Percentiles rank a stretch among this genome's conserved stretches.
These are phyloP conservation scores for Cantharis nigra DNA, from an alignment of 2,888 invertebrate genomes.

Conservation along the genomic window DNA sequence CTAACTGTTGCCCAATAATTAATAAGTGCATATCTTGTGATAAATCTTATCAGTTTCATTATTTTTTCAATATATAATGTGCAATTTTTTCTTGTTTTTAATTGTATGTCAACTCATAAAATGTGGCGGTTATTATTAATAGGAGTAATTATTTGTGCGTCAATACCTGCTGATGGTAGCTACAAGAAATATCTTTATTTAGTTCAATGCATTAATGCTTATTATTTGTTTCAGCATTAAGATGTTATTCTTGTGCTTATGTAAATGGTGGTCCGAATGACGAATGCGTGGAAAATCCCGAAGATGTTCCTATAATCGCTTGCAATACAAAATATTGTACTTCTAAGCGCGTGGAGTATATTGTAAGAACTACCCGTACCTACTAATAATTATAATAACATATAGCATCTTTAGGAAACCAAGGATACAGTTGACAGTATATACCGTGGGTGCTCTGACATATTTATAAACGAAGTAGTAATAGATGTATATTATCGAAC, in stretches of 20 bases:
- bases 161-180: neutral
- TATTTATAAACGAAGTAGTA: no score
- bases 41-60: no score
- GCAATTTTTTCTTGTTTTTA: no score
- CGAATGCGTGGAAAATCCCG: constrained; percentile 62
- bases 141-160: neutral
- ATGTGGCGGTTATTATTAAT: neutral
- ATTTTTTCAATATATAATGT: no score
- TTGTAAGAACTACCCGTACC: no score
- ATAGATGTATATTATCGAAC: no score
- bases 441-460: no score
- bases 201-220: neutral
- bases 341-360: constrained; percentile 65
- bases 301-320: constrained; percentile 55
- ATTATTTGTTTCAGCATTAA: constrained; percentile 39
- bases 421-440: no score
- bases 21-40: no score
- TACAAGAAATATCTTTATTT: neutral
- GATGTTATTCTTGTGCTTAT: constrained; percentile 67
- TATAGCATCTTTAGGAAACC: no score
- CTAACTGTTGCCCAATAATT: no score
- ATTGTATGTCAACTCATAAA: neutral
- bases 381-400: no score
- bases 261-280: constrained; percentile 58
- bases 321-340: constrained; percentile 69